Evolutionary conservation across 2,113 vertebrate genomes (phyloP), one percentile per base, ranked within the genome.

Genomic region (Corvus hawaiiensis): DNA sequence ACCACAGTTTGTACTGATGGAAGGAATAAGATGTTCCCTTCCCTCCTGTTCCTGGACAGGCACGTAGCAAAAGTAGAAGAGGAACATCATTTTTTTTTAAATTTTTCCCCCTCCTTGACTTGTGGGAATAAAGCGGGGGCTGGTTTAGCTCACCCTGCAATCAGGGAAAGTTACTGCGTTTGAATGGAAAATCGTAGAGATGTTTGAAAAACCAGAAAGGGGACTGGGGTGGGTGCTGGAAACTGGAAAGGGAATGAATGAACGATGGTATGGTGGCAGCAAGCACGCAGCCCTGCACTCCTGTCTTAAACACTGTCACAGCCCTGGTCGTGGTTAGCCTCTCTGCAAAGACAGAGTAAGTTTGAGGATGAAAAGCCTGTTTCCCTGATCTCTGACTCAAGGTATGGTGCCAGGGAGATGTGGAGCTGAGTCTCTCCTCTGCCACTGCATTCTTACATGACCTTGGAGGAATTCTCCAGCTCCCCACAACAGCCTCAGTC

Each of bases 21-120:
- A 81, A 90, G 90, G 88, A 95, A 96, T 94, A 91, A 73, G 82
- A 91, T 91, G 93, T 94, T 96, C 92, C 73, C 39, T 84, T 78
- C 74, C 74, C 48, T 75, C 51, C 28, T 41, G 10, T 61, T 95
- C 66, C 78, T 52, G 24, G 76, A 74, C 68, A 89, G 76, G 76
- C 95, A 94, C 90, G 83, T 96, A 96, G 83, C 59, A 73, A 39
- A 87, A 90, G 37, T 32, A 54, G 76, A 32, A 33, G 37, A 63
- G 52, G n/a, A 79, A 82, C 9, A 4, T 11, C 3, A 12, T 13
- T 61, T 26, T 61, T 26, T 46, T 49, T 24, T 15, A 22, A 8
- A 0, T 4, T 19, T 72, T 44, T 13, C 0, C 28, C 24, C 3
- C 7, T 68, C n/a, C 12, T 62, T 44, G 35, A 46, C 54, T 16